Evolutionary conservation across 2,113 vertebrate genomes (phyloP), one percentile per base, ranked within the genome.

Genomic region (Leptodactylus fuscus): DNA sequence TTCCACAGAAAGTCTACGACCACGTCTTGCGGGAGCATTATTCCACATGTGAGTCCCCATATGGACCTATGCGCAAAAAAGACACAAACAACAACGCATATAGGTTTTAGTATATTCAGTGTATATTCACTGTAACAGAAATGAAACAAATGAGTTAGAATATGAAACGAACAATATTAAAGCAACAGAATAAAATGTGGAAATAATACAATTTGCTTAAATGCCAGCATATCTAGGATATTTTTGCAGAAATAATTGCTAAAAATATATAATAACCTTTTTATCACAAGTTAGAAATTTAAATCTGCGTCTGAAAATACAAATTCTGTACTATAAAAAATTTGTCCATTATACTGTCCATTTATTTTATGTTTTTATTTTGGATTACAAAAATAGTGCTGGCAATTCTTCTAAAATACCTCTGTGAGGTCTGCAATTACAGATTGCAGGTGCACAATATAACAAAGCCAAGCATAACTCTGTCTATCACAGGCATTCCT

Each of bases 1-100:
- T 90, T 99, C 98, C 87, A 99, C 97, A 0, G 97, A 99, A 36
- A 99, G 95, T 29, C 98, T 96, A 44, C 98, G 96, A 82, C 98
- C 98, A 0, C 98, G 95, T n/a, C 98, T 93, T 3, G 98, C 98
- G 0, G 98, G 98, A 32, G 98, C 97, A 0, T 99, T 99, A 94
- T 99, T 99, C 98, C 98, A 99, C 98, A 99, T 98, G 91, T 99
- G 98, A 7, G 98, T 99, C 83, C 98, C 98, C 98, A 99, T 99
- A 92, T 99, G 98, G 88, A 99, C 98, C 98, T 99, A 93, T 7
- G 55, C 27, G 81, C 71, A 41, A 87, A 91, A 1, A 69, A 1
- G 34, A 87, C 87, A 92, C 41, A 88, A 91, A 87, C 87, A 90
- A 82, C 22, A 73, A 55, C 73, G 22, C 16, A 22, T 13, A 74